Conservation (phyloP, 2,113 vertebrate genomes). For the Ptilorrhoa leucosticta region DNA sequence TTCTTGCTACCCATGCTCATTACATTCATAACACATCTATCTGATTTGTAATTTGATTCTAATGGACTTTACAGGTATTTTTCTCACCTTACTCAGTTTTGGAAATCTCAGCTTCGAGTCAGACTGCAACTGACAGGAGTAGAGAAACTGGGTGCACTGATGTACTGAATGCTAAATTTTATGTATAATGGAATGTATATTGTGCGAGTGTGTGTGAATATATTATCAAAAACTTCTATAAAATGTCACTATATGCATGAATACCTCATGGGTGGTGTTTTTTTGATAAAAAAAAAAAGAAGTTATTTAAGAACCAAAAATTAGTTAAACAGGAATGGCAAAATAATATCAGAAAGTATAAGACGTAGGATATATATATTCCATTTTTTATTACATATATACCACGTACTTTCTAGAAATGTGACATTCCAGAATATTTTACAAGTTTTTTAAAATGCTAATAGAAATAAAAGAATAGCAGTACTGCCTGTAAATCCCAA, state of each 20-base stretch:
- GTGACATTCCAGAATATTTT: background rate
- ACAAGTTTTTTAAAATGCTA: background rate
- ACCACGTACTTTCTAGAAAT: background rate
- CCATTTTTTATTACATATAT: background rate
- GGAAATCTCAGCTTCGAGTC: background rate
- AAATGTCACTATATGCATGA: background rate
- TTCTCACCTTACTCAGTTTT: background rate
- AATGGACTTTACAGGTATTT: background rate
- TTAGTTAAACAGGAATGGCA: background rate
- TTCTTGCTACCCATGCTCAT: background rate
- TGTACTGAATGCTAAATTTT: background rate
- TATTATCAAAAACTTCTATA: background rate
- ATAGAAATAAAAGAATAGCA: background rate
- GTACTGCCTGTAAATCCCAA: background rate
- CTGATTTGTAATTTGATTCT: background rate
- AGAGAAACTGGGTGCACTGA: background rate
- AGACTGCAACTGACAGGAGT: background rate
- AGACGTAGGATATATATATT: background rate
- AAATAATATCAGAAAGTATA: background rate
- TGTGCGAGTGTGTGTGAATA: background rate
- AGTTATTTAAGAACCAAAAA: background rate
- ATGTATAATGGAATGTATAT: background rate
- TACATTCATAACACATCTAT: background rate
- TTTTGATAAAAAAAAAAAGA: background rate
- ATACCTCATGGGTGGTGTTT: fast-evolving